These are phyloP conservation scores for Isaurus tuberculatus DNA, from an alignment of 92 coral and sea anemone genomes.

Conservation along the genomic window DNA sequence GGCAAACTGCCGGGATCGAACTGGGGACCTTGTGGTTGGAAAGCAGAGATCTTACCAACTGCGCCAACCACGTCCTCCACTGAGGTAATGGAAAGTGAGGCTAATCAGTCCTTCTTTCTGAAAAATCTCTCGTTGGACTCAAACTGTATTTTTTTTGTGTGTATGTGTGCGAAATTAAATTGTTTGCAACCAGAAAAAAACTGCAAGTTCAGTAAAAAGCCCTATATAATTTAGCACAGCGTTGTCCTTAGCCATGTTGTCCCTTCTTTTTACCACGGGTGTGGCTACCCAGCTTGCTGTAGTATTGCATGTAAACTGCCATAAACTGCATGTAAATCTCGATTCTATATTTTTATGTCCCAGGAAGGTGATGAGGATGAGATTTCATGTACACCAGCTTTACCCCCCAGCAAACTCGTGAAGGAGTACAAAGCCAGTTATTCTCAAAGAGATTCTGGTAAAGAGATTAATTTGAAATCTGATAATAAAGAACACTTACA, in stretches of 20 bases:
- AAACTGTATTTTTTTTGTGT: too few relatives aligned
- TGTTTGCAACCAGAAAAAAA: not conserved
- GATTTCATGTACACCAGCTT: slow-evolving; percentile 94
- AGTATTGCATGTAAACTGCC: too few relatives aligned
- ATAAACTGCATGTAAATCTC: too few relatives aligned
- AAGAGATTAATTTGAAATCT: not conserved
- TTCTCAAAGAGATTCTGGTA: not conserved
- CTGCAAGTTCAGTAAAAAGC: slow-evolving; percentile 11
- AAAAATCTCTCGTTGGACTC: too few relatives aligned
- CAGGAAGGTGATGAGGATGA: slow-evolving; percentile 82
- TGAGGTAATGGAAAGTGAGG: too few relatives aligned
- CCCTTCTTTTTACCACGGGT: slow-evolving; percentile 28
- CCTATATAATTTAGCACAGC: not conserved
- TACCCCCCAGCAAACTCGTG: slow-evolving; percentile 91
- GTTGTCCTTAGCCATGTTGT: not conserved
- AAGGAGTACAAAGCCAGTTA: slow-evolving; percentile 40
- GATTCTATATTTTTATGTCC: not conserved
- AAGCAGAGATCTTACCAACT: too few relatives aligned
- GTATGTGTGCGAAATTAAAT: not conserved
- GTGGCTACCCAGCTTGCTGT: slow-evolving; percentile 40
- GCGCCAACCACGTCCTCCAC: too few relatives aligned
- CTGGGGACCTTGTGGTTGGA: too few relatives aligned
- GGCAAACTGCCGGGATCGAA: too few relatives aligned
- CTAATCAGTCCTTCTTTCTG: too few relatives aligned
- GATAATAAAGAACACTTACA: not conserved